Evolutionary conservation across 2,797 vertebrate species (phyloP).

Genomic region (Eospalax fontanierii): DNA sequence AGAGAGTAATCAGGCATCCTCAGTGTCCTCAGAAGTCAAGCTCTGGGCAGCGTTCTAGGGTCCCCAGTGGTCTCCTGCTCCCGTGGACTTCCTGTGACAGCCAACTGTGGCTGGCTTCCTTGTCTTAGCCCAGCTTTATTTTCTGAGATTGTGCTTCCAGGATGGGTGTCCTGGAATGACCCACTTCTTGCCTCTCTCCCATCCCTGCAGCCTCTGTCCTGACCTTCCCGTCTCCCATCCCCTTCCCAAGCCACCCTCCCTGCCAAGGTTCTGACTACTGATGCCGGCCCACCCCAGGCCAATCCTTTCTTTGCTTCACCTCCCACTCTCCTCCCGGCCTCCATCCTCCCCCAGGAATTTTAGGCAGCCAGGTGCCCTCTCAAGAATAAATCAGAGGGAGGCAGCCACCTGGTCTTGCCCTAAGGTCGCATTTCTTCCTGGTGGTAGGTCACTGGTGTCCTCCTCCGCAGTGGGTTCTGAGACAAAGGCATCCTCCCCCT

Average conservation of each 20-base stretch:
- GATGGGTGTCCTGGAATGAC: not conserved
- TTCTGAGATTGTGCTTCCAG: not conserved
- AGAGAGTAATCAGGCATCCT: not conserved
- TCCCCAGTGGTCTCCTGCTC: no score
- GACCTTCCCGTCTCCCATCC: not conserved
- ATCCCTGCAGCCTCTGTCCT: not conserved
- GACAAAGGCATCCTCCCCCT: not conserved
- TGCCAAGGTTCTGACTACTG: not conserved
- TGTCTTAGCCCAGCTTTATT: not conserved
- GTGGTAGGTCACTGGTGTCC: no score
- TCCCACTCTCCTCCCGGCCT: not conserved
- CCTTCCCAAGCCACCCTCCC: not conserved
- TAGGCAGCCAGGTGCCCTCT: no score
- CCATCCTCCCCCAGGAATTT: not conserved
- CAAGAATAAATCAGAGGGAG: not conserved
- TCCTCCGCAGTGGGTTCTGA: not conserved
- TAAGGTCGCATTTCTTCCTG: not conserved
- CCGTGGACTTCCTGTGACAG: accelerated
- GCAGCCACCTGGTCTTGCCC: not conserved
- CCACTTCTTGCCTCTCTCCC: not conserved
- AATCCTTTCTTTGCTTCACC: not conserved
- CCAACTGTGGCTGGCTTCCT: not conserved
- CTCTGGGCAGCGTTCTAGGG: no score
- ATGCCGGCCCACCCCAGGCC: not conserved
- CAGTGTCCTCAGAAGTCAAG: not conserved